Conservation (phyloP, 2,797 vertebrate species). For the Acanthurus tractus region DNA sequence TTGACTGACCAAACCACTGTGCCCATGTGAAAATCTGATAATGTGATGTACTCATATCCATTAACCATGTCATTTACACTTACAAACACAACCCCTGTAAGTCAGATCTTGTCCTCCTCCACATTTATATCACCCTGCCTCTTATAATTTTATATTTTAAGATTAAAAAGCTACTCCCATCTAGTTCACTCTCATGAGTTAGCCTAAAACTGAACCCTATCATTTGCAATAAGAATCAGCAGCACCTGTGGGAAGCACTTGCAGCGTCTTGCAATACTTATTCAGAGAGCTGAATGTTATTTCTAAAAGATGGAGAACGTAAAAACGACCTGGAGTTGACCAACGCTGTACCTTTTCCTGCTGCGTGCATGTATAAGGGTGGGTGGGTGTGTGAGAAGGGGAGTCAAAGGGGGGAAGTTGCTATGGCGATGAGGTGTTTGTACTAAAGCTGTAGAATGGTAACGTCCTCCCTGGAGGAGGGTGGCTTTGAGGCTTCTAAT, state of each 20-base stretch:
- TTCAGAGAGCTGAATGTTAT: no score
- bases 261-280: background rate
- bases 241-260: background rate
- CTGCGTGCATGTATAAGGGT: conserved; percentile 26
- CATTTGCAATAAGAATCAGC: background rate
- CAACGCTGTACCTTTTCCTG: conserved; percentile 20
- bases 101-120: background rate
- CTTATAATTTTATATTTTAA: background rate
- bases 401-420: conserved; percentile 65
- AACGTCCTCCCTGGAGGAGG: conserved; percentile 73
- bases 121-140: background rate
- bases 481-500: conserved; percentile 72
- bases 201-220: background rate
- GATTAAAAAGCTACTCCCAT: background rate
- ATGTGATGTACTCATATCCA: background rate
- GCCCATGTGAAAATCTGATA: background rate
- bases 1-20: no score
- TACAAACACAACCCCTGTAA: background rate
- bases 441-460: conserved; percentile 68
- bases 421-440: conserved; percentile 79
- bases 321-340: conserved; percentile 23
- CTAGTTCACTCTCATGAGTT: background rate
- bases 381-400: conserved; percentile 55
- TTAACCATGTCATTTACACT: no score
- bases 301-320: background rate